Base-by-base conservation (phyloP, 2,113 vertebrate genomes). In the Xiphophorus maculatus region DNA sequence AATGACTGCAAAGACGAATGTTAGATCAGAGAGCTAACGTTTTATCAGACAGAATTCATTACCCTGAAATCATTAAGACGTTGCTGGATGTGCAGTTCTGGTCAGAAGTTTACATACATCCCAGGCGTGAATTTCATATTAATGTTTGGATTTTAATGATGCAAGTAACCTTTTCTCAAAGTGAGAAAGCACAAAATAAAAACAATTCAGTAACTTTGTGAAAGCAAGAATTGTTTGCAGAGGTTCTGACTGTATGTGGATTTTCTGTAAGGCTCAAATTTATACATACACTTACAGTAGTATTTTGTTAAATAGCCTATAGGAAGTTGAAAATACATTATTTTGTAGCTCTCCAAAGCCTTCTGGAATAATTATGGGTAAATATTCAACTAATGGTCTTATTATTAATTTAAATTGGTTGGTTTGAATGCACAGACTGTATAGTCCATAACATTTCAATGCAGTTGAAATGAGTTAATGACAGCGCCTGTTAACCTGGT, bases 1-100 rank as follows among this genome's bases (percentile, higher is more conserved):
- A 81, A 74, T 80, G 81, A 79, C 81, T 80, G 72, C 22, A 77
- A 60, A 84, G 64, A 73, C n/a, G 61, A 73, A 65, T 44, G 51
- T 44, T 30, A 77, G 54, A 87, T 80, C 63, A 78, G 5, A 79
- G 58, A 78, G 22, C 25, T n/a, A 58, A 58, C n/a, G 25, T 58
- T 58, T 58, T 58, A 58, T 58, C 51, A 58, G 7, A 58, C 25
- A 58, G 51, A 58, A 58, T 58, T 66, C 25, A 66, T 33, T 32
- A 30, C 73, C 12, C 76, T n/a, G 69, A 74, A 29, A 29, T 19
- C n/a, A 66, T n/a, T 42, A 19, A 66, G 25, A 66, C 5, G 7
- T 8, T 13, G 66, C 44, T 32, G 19, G 48, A 69, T 8, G 3
- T 60, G 58, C 30, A 42, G 10, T 58, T n/a, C 51, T 58, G 25